Percentiles rank a stretch among this genome's conserved stretches.
phyloP scores from a whole-genome alignment of 2,113 vertebrate genomes.

The Sylvilagus bachmani region DNA sequence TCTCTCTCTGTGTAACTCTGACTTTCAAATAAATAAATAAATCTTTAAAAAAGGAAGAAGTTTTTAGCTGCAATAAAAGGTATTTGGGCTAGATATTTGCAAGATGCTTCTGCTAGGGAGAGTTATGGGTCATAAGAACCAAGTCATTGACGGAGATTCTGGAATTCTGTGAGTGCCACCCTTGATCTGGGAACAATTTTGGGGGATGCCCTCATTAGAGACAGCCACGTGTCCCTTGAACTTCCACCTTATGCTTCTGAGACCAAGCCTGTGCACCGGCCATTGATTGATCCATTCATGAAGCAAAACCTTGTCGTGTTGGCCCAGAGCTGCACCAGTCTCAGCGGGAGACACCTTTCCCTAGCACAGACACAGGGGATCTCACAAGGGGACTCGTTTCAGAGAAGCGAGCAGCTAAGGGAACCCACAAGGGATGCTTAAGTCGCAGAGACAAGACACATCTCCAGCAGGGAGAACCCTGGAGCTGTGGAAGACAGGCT shows the following conservation, averaged over 20 bases:
- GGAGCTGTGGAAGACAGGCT: not conserved
- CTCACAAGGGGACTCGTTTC: not conserved
- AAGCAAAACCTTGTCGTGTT: no score
- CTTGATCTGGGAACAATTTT: not conserved
- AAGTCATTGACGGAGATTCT: not conserved
- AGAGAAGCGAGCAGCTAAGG: not conserved
- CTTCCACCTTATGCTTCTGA: not conserved
- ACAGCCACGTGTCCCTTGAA: not conserved
- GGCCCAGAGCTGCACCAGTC: not conserved
- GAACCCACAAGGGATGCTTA: not conserved
- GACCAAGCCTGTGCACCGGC: not conserved
- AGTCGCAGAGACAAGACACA: not conserved
- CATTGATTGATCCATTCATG: not conserved
- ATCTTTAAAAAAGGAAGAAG: not conserved
- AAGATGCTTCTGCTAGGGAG: conserved; percentile 53
- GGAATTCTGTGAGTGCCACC: not conserved
- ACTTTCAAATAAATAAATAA: no score
- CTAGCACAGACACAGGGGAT: not conserved
- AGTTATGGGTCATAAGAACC: conserved; percentile 39
- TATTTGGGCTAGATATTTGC: conserved; percentile 18
- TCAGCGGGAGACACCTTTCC: not conserved
- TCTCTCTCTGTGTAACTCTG: no score
- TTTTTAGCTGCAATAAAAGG: conserved; percentile 49
- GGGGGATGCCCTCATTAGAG: not conserved
- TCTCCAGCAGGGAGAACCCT: fast-evolving